Conservation (phyloP, 2,888 invertebrate genomes). For the Spodoptera littoralis region DNA sequence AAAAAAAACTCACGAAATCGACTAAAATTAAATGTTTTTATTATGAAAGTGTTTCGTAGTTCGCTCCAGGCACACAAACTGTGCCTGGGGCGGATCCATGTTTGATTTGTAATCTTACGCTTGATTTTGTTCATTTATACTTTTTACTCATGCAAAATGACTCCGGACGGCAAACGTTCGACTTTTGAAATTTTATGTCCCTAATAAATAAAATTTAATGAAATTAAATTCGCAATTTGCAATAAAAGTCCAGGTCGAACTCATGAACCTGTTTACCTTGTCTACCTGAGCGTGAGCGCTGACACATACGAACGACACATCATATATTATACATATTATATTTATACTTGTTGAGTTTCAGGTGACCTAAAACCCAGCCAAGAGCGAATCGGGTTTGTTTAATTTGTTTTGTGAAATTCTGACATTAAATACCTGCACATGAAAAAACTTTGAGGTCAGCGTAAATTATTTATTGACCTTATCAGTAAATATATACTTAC, state of each 20-base stretch:
- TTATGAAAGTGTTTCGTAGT: constrained; percentile 25
- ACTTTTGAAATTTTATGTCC: constrained; percentile 5
- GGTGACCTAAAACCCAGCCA: constrained; percentile 5
- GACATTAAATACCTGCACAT: not conserved
- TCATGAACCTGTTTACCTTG: constrained; percentile 42
- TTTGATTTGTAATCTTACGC: constrained; percentile 12
- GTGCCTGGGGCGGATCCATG: constrained; percentile 3
- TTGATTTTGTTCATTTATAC: constrained; percentile 3
- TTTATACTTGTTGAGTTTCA: constrained; percentile 34
- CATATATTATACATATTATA: constrained; percentile 19
- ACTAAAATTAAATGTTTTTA: constrained; percentile 33
- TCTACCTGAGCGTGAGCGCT: constrained; percentile 34
- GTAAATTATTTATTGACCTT: not conserved
- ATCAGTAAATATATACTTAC: not conserved
- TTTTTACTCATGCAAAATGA: not conserved
- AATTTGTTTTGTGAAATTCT: constrained; percentile 9
- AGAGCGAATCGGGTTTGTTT: constrained; percentile 1
- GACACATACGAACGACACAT: constrained; percentile 39
- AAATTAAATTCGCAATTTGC: constrained; percentile 9
- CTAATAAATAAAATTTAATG: constrained; percentile 13
- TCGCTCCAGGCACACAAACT: not conserved
- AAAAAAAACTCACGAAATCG: constrained; percentile 24
- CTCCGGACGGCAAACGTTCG: not conserved
- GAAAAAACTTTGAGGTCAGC: not conserved
- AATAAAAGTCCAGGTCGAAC: constrained; percentile 15